Percentiles rank a stretch among this genome's conserved stretches.
Evolutionary conservation across 1,140 invertebrate genomes (phyloP).

Genomic region (Lycorma delicatula): DNA sequence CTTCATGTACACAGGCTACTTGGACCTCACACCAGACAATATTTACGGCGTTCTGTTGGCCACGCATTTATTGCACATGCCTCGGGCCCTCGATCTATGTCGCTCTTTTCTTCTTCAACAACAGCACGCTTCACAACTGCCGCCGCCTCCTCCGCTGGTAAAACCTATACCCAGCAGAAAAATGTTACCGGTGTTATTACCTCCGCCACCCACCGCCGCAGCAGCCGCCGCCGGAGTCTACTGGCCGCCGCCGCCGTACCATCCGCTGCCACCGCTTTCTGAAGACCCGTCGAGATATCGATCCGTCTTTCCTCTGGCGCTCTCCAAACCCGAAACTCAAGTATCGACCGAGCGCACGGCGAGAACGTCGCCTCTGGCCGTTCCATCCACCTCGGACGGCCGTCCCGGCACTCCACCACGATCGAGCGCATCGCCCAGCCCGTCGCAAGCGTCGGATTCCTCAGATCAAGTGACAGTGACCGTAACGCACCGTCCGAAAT

Average conservation of each 20-base stretch:
- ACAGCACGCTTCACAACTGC: conserved; percentile 10
- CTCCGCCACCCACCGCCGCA: conserved; percentile 32
- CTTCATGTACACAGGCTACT: conserved; percentile 67
- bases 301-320: conserved; percentile 11
- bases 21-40: conserved; percentile 59
- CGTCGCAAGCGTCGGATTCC: conserved; percentile 16
- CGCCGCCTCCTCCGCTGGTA: conserved; percentile 31
- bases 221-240: no score
- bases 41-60: conserved; percentile 64
- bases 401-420: conserved; percentile 11
- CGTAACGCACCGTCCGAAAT: background rate
- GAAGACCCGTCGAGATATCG: conserved; percentile 24
- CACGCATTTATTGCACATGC: conserved; percentile 67
- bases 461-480: conserved; percentile 19
- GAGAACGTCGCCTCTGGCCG: conserved; percentile 16
- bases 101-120: conserved; percentile 40
- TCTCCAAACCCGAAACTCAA: background rate
- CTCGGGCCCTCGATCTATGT: conserved; percentile 59
- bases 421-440: conserved; percentile 17
- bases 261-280: conserved; percentile 23
- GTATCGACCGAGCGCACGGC: conserved; percentile 3
- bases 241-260: conserved; percentile 25
- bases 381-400: conserved; percentile 17
- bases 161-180: conserved; percentile 42
- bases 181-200: conserved; percentile 33